phyloP scores from a whole-genome alignment of 2,888 invertebrate genomes.

The Scelioninae gen. 1 region DNA sequence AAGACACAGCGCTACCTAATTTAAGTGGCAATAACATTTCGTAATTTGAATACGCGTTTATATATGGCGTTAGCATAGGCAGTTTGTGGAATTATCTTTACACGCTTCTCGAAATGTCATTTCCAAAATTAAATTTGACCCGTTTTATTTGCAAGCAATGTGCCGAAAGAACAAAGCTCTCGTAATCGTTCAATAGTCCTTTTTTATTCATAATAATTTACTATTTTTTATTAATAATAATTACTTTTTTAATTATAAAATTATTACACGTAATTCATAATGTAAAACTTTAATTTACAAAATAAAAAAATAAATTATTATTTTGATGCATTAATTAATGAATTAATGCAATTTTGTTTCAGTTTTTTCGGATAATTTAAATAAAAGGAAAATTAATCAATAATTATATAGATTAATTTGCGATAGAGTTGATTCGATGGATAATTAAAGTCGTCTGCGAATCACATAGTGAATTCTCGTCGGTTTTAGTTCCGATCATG shows the following conservation, averaged over 20 bases:
- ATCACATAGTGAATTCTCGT: slow-evolving; percentile 61
- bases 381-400: too few species aligned
- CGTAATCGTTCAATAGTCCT: not conserved
- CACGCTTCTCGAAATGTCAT: slow-evolving; percentile 46
- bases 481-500: slow-evolving; percentile 63
- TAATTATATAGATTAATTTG: slow-evolving; percentile 25
- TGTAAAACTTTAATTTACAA: too few species aligned
- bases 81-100: slow-evolving; percentile 54
- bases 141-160: slow-evolving; percentile 26
- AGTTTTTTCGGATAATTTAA: too few species aligned
- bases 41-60: slow-evolving; percentile 63
- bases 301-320: too few species aligned
- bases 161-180: slow-evolving; percentile 12
- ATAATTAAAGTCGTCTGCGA: slow-evolving; percentile 60
- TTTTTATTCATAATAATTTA: not conserved
- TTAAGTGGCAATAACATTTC: slow-evolving; percentile 59
- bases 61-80: slow-evolving; percentile 57
- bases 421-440: slow-evolving; percentile 49
- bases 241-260: too few species aligned
- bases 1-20: slow-evolving; percentile 60
- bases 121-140: slow-evolving; percentile 49
- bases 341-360: not conserved
- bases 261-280: too few species aligned
- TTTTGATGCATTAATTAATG: too few species aligned
- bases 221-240: not conserved